These are phyloP conservation scores for Gouania willdenowi DNA, from an alignment of 2,797 vertebrate genomes.

Conservation along the genomic window DNA sequence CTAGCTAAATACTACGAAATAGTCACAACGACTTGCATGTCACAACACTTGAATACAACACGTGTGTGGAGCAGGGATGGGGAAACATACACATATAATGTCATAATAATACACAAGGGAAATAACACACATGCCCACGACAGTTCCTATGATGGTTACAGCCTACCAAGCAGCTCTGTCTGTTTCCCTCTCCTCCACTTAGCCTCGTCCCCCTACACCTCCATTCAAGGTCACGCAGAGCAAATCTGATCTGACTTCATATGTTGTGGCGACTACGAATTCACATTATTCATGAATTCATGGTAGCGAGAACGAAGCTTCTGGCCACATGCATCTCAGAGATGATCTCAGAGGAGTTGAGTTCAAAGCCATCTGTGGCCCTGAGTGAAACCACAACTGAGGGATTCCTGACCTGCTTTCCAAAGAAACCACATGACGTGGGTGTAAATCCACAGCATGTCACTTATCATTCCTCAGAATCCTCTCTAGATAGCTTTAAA, in stretches of 20 bases:
- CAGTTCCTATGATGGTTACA: constrained; percentile 16
- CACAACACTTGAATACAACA: constrained; percentile 21
- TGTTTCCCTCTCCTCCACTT: not conserved
- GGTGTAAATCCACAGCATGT: not conserved
- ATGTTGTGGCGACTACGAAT: constrained; percentile 35
- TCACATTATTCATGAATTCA: constrained; percentile 57
- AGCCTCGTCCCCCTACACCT: constrained; percentile 2
- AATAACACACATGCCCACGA: constrained; percentile 5
- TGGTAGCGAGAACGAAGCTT: constrained; percentile 14
- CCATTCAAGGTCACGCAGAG: constrained; percentile 9
- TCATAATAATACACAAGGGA: not conserved
- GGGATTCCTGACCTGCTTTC: constrained; percentile 7
- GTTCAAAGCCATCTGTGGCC: constrained; percentile 40
- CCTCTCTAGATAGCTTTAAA: not conserved
- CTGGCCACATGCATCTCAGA: constrained; percentile 6
- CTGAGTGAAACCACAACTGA: constrained; percentile 5
- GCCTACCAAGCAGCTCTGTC: not conserved
- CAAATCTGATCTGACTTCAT: constrained; percentile 29
- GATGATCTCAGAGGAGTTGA: constrained; percentile 19
- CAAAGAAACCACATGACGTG: constrained; percentile 2
- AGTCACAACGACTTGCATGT: constrained; percentile 18
- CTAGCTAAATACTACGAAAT: constrained; percentile 26
- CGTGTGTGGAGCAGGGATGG: not conserved
- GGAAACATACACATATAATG: constrained; percentile 11
- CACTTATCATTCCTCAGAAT: constrained; percentile 2